These are phyloP conservation scores for Ophthalmolycus amberensis DNA, from an alignment of 2,113 vertebrate genomes.

Conservation along the genomic window DNA sequence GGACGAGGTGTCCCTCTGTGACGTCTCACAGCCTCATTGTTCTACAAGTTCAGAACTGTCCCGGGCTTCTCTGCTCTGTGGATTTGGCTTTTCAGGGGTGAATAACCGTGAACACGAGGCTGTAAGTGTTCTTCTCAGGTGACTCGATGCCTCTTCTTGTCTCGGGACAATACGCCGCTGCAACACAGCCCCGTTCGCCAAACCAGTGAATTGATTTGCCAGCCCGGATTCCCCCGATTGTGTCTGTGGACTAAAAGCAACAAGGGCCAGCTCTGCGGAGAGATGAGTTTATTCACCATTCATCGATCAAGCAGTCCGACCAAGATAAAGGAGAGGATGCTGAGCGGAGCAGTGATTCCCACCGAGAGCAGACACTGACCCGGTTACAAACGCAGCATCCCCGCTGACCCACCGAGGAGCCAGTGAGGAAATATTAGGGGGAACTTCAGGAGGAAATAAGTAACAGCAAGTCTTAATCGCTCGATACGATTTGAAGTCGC, in stretches of 20 bases:
- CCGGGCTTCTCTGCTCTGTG: fast-evolving
- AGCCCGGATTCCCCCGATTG: constrained; percentile 61
- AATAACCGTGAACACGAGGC: neutral
- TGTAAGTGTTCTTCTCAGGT: constrained; percentile 15
- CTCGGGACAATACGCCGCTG: neutral
- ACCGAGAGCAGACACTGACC: constrained; percentile 54
- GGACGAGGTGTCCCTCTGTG: neutral
- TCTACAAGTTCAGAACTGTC: neutral
- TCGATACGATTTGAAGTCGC: neutral
- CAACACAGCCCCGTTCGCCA: constrained; percentile 36
- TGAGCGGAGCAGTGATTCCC: constrained; percentile 60
- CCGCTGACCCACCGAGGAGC: constrained; percentile 9
- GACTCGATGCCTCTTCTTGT: neutral
- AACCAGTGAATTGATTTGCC: constrained; percentile 64
- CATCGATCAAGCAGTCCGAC: constrained; percentile 76
- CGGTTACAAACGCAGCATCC: constrained; percentile 46
- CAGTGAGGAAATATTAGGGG: constrained; percentile 9
- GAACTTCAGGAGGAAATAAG: constrained; percentile 3
- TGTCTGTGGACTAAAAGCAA: constrained; percentile 65
- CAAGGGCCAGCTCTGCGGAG: constrained; percentile 53
- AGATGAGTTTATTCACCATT: constrained; percentile 77
- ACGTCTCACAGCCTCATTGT: neutral
- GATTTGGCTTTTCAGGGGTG: neutral
- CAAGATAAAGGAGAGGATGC: constrained; percentile 65
- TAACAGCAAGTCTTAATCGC: constrained; percentile 4